Base-by-base conservation (phyloP, 2,797 vertebrate genomes). In the Ciconia nigra region DNA sequence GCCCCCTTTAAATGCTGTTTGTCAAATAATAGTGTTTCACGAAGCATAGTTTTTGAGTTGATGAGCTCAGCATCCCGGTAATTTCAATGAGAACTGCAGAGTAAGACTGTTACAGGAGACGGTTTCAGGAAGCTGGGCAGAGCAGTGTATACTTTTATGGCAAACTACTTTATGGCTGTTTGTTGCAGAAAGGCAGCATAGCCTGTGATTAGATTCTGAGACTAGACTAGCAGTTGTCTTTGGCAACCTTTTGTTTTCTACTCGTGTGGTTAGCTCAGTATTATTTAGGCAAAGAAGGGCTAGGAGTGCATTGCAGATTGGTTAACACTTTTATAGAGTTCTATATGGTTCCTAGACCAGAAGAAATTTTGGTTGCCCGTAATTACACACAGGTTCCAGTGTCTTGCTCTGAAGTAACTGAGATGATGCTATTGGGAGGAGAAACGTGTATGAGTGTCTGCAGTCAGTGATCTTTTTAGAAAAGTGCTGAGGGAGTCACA, bases 241-340 rank as follows among this genome's bases (percentile, higher is more conserved):
- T 1, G 5, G 33, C 67, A 87, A n/a, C 39, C 31, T 87, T 67
- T 77, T 69, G 10, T 42, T 65, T 85, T 84, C 44, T 80, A 6
- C 24, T 63, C 0, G 1, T 41, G 15, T 39, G 9, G 35, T 74
- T 76, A 31, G 28, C 25, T 84, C 15, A 21, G 61, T 0, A 0
- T 86, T 63, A 39, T 47, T 65, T 57, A 46, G 35, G 33, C 24
- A 58, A 57, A 73, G 67, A 81, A 84, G 24, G 25, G 6, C 39
- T 72, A 51, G 42, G 37, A 72, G 35, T 54, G n/a, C 7, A 6
- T 59, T 86, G 73, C 20, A 52, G 37, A 10, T 29, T 31, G 10
- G 42, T 58, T 83, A 33, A 44, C 8, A 1, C 39, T 44, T 73
- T 19, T 28, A 9, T 2, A 21, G 31, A 41, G 31, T 46, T 79